Evolutionary conservation across 2,888 invertebrate species (phyloP), one percentile per base, ranked within the genome.

Genomic region (Catonia carolina): DNA sequence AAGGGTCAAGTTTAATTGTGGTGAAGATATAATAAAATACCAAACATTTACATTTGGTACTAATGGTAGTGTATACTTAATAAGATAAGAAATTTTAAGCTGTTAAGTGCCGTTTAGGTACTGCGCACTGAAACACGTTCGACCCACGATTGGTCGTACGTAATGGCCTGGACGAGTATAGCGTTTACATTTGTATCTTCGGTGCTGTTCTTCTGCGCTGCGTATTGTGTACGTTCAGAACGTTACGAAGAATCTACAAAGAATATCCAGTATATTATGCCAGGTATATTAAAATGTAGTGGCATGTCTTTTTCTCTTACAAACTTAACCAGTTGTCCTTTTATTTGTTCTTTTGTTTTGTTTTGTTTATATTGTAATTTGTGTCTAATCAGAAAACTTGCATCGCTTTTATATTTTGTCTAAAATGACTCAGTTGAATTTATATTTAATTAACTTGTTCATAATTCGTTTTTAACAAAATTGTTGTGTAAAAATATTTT

Each of bases 261-360:
- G 73, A 89, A 88, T 74, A 85, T 89, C 78, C 89, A 89, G 75
- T 90, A 89, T 80, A 85, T 89, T 70, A 89, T 89, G 87, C 88
- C 88, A 85, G 88, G 88, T 88, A 78, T 48, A 27, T 27, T 27
- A 27, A 27, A 6, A 27, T 27, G 27, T n/a, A 27, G 4, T 27
- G 27, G 27, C 27, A 27, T 27, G 27, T 27, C 27, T 27, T 27
- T n/a, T 27, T 27, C 27, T 6, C 27, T 27, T 27, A 27, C 50
- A 51, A 14, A 23, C 53, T 53, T 53, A 37, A 31, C 31, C 14
- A 39, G 4, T 27, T 27, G 51, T 51, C 56, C 50, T 51, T n/a
- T n/a, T n/a, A n/a, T n/a, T n/a, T n/a, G n/a, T n/a, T n/a, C n/a
- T n/a, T n/a, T n/a, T n/a, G n/a, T n/a, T n/a, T n/a, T n/a, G n/a